These are phyloP conservation scores for Athalia circularis DNA, from an alignment of 2,888 invertebrate species.

Conservation along the genomic window DNA sequence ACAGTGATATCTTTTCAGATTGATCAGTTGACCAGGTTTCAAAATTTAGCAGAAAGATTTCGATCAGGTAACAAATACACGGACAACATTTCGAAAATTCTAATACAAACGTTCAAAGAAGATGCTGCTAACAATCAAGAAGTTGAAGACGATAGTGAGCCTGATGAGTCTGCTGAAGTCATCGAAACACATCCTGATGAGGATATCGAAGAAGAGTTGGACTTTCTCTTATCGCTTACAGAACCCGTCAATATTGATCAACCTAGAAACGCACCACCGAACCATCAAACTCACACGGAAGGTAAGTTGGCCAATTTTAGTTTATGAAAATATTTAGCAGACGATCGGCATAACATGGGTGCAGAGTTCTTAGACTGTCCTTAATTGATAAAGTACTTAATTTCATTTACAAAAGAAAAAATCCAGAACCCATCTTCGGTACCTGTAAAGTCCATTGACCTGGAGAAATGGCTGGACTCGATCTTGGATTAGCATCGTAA, in stretches of 20 bases:
- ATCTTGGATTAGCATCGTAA: conserved; percentile 57
- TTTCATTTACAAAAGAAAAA: conserved; percentile 51
- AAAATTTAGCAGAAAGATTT: conserved; percentile 55
- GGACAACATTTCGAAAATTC: conserved; percentile 32
- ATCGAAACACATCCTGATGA: conserved; percentile 20
- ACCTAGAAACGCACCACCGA: conserved; percentile 19
- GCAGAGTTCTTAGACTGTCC: not conserved
- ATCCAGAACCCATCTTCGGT: conserved; percentile 42
- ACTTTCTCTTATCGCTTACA: conserved; percentile 64
- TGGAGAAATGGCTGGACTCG: conserved; percentile 70
- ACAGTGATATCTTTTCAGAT: conserved; percentile 53
- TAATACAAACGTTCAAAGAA: not conserved
- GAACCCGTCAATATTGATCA: conserved; percentile 57
- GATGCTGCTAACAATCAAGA: conserved; percentile 4
- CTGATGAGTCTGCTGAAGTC: conserved; percentile 17
- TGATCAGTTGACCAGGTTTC: conserved; percentile 62
- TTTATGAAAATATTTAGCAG: not conserved
- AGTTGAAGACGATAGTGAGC: not conserved
- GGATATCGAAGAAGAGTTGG: conserved; percentile 62
- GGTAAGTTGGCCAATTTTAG: conserved; percentile 2
- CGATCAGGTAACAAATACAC: conserved; percentile 49
- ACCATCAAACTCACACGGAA: conserved; percentile 31
- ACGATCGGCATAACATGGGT: not conserved
- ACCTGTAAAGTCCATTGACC: conserved; percentile 63
- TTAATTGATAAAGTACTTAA: not conserved